Conservation (phyloP, 2,113 vertebrate genomes). For the Pseudopodoces humilis region DNA sequence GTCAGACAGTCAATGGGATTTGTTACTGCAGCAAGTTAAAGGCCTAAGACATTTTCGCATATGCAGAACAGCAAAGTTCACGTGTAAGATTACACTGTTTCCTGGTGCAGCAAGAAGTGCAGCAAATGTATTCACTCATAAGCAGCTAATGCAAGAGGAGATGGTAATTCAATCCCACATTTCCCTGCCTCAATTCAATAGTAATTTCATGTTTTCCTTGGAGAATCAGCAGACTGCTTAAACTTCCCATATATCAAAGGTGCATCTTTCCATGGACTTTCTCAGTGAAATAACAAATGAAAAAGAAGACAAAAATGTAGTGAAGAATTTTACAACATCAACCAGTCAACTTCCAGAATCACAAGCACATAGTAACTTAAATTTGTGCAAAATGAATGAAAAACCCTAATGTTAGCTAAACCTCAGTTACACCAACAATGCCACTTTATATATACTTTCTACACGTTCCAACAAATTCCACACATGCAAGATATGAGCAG, state of each 20-base stretch:
- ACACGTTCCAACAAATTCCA: not conserved
- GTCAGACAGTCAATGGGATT: not conserved
- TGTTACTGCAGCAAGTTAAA: not conserved
- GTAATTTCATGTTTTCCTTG: not conserved
- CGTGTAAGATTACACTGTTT: not conserved
- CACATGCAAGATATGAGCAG: not conserved
- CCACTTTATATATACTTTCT: not conserved
- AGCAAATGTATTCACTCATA: fast-evolving
- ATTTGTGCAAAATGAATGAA: not conserved
- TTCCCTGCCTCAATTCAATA: not conserved
- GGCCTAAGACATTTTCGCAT: not conserved
- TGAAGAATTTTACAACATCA: not conserved
- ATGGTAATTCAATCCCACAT: not conserved
- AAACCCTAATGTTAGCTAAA: not conserved
- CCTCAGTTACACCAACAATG: not conserved
- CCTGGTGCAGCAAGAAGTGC: not conserved
- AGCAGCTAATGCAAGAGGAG: not conserved
- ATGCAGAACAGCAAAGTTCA: not conserved
- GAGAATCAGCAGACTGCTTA: not conserved
- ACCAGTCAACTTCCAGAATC: not conserved
- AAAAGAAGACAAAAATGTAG: not conserved
- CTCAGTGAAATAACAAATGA: not conserved
- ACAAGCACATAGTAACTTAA: not conserved
- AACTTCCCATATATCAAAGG: not conserved
- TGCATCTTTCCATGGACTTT: not conserved